Evolutionary conservation across 2,113 vertebrate genomes (phyloP), one percentile per base, ranked within the genome.

Genomic region (Hippocampus guttulatus): DNA sequence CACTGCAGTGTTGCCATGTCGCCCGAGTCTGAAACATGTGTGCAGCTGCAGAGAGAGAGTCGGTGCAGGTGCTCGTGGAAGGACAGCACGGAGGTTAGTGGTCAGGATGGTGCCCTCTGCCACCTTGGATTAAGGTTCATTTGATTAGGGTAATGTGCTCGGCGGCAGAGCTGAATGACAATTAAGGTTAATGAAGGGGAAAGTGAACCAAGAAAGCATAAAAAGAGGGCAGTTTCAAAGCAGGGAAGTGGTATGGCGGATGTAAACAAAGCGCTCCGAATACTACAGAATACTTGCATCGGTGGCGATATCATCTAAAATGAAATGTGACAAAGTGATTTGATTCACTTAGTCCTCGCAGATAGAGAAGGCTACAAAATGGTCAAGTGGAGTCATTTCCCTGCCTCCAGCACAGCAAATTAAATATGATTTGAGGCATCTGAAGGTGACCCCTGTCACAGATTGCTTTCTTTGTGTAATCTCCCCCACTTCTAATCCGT

Each of bases 361-460:
- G 75, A 84, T 57, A 79, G 81, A 75, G 79, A 58, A 69, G 78
- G 80, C 78, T 81, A 67, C 77, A 47, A 76, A 75, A 62, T 80
- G 84, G 87, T 90, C 84, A 84, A 87, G 81, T 88, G 87, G 85
- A 85, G 79, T 88, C 81, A 88, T 81, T 88, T 81, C 78, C 78
- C 81, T 68, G 73, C 86, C 79, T 81, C 69, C 47, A 66, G 76
- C 73, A n/a, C 78, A 52, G 83, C 76, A 90, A 92, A 93, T 92
- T 91, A 88, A 91, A 91, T 89, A 90, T 93, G 79, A 87, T 89
- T 93, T 90, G 71, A 88, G 83, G 80, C 90, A 86, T 81, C 75
- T 89, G 89, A 94, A 94, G 92, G 93, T 95, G 92, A 94, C 92
- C 91, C 83, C 83, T 84, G 89, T 78, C 90, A 90, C 86, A 92